Conservation (phyloP, 1,140 invertebrate species). For the Panagrolaimus sp. region DNA sequence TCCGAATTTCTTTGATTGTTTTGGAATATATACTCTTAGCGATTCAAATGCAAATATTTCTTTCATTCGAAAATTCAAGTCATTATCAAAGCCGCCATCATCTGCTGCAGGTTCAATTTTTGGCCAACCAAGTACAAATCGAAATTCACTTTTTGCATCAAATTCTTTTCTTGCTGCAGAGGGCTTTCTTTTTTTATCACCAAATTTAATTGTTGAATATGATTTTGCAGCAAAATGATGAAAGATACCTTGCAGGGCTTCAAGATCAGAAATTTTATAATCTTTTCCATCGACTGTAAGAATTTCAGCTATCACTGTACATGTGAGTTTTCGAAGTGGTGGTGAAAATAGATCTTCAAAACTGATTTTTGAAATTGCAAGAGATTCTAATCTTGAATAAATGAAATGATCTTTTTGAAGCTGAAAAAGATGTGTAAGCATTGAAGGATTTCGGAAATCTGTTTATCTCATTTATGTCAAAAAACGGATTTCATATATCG, state of each 20-base stretch:
- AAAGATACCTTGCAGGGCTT: background rate
- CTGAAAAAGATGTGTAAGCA: background rate
- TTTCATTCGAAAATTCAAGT: background rate
- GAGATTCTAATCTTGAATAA: background rate
- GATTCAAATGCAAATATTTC: conserved; percentile 10
- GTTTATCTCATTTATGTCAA: background rate
- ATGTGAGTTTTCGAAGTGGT: background rate
- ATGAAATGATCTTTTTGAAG: conserved; percentile 9
- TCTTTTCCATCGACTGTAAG: background rate
- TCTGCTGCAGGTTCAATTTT: background rate
- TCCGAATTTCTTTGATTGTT: background rate
- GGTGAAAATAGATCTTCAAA: conserved; percentile 10
- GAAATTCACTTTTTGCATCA: conserved; percentile 1
- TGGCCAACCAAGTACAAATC: conserved; percentile 5
- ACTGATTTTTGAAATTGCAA: background rate
- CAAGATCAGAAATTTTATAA: background rate
- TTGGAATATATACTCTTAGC: background rate
- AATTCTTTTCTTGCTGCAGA: background rate
- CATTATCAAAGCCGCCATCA: background rate
- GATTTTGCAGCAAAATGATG: background rate
- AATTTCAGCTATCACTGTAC: background rate
- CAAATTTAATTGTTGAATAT: background rate
- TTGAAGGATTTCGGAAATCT: too few relatives aligned
- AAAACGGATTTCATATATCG: too few relatives aligned
- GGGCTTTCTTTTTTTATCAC: background rate